Evolutionary conservation across 1,140 invertebrate species (phyloP).

Genomic region (Caerostris extrusa): DNA sequence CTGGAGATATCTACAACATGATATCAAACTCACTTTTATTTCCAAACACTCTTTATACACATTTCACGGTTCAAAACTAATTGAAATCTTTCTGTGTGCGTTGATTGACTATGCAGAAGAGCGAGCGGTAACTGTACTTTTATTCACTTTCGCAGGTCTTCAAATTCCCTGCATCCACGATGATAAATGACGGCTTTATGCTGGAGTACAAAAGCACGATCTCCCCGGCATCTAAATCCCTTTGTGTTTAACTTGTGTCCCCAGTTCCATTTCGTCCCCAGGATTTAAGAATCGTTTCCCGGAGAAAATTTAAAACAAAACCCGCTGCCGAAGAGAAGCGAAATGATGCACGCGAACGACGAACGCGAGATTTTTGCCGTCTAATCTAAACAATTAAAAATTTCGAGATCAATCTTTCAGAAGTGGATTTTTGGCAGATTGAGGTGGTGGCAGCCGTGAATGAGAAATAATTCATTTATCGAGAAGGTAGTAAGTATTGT

Average conservation of each 20-base stretch:
- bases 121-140: neutral
- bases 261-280: conserved; percentile 40
- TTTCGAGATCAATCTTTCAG: conserved; percentile 66
- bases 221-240: conserved; percentile 33
- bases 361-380: conserved; percentile 47
- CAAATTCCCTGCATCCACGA: conserved; percentile 37
- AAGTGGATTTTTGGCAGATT: neutral
- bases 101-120: neutral
- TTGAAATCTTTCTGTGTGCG: neutral
- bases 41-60: neutral
- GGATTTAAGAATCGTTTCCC: conserved; percentile 57
- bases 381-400: conserved; percentile 75
- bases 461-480: neutral
- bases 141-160: neutral
- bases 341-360: neutral
- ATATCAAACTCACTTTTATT: conserved; percentile 3
- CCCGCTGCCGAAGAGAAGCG: neutral
- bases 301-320: conserved; percentile 67
- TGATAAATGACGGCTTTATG: conserved; percentile 66
- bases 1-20: neutral
- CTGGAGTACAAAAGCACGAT: neutral
- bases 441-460: neutral
- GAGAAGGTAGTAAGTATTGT: conserved; percentile 3
- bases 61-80: neutral
- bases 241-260: conserved; percentile 50